A percentile compares a stretch with the other conserved stretches of the same genome.
Conservation (phyloP, 2,113 vertebrate genomes). For the Eolophus roseicapilla region DNA sequence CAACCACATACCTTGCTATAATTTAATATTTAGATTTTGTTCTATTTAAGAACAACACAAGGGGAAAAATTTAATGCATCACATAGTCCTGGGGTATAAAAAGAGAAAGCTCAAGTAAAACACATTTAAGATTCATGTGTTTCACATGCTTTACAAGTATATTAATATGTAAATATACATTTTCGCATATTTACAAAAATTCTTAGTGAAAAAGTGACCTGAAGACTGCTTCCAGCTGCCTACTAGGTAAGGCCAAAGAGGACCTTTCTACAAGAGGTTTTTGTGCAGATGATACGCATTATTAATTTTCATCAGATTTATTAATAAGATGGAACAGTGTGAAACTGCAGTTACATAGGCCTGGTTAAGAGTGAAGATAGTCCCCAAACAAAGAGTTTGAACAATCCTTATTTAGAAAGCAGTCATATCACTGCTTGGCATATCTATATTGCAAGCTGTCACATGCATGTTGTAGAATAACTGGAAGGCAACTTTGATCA, state of each 20-base stretch:
- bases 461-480: rapidly evolving
- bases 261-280: background rate
- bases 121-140: background rate
- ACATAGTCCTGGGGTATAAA: background rate
- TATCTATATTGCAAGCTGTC: background rate
- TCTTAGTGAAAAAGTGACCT: background rate
- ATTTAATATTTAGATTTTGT: background rate
- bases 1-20: background rate
- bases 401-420: background rate
- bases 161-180: background rate
- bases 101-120: background rate
- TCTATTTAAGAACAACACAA: background rate
- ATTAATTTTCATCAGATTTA: background rate
- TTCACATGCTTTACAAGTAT: background rate
- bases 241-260: background rate
- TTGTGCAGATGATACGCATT: background rate
- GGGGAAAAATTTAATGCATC: background rate
- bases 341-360: background rate
- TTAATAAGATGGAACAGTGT: background rate
- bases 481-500: background rate
- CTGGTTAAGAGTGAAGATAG: background rate
- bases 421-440: background rate
- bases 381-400: background rate
- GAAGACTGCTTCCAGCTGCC: background rate
- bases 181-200: background rate